Evolutionary conservation across 2,113 vertebrate genomes (phyloP), one percentile per base, ranked within the genome.

Genomic region (Lathamus discolor): DNA sequence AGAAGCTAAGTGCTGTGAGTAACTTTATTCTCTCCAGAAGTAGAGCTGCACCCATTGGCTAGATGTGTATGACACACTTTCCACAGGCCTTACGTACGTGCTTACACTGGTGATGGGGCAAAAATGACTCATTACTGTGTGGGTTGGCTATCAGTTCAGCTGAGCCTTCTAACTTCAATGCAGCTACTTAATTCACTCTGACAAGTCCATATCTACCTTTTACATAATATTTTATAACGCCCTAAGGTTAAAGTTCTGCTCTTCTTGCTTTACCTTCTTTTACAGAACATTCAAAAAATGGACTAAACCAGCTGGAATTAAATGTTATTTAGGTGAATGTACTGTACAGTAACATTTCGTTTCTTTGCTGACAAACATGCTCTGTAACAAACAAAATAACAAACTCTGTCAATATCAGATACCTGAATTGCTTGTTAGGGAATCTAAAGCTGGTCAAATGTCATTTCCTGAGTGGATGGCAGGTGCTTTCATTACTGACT

Each of bases 51-150:
- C 20, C 68, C 74, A 94, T 95, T 97, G 95, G 92, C 61, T 89
- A 55, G 44, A 11, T 39, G 41, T 33, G n/a, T 49, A 33, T 93
- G 96, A 96, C 68, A 79, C 95, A 94, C 82, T 93, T 18, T 69
- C 93, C 48, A 52, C 82, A 90, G 86, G 52, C 35, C 28, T 94
- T 70, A 46, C 80, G 78, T 84, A 88, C 11, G 33, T 95, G 82
- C 87, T 93, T 91, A 80, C 17, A 9, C 85, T 82, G 86, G 84
- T 83, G 75, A 94, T 89, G 93, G 93, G 91, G 83, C 83, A 88
- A 88, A 93, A 92, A 90, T 97, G 96, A 97, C 69, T 97, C 96
- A 97, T 77, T 66, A 0, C 39, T 86, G 93, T 95, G 96, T 97
- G 96, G 96, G 96, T 19, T 96, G 96, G 66, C 86, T 93, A 95